Percentiles rank a stretch among this genome's conserved stretches.
Evolutionary conservation across 2,888 invertebrate species (phyloP).

Genomic region (Nomada fucata): DNA sequence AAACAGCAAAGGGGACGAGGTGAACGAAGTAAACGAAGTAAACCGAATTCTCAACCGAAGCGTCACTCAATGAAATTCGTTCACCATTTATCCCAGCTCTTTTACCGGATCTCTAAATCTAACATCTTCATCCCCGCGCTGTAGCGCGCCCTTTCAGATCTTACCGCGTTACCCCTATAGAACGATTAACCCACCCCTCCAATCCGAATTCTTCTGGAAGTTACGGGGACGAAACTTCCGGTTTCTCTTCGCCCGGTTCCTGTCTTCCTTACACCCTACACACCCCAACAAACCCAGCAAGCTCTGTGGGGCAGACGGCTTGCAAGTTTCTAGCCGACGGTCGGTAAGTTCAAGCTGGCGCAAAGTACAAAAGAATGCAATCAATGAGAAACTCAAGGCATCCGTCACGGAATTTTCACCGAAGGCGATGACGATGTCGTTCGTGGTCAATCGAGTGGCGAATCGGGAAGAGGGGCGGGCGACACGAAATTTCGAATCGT

Average conservation of each 20-base stretch:
- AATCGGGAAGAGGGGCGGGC: background rate
- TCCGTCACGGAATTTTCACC: conserved; percentile 11
- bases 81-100: conserved; percentile 55
- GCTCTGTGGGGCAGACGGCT: background rate
- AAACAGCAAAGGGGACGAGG: background rate
- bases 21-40: background rate
- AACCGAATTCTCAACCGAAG: conserved; percentile 35
- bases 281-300: background rate
- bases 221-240: conserved; percentile 25
- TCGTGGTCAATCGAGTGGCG: background rate
- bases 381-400: conserved; percentile 25
- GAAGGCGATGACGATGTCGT: background rate
- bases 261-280: background rate
- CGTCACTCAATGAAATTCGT: conserved; percentile 61
- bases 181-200: conserved; percentile 1
- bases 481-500: background rate
- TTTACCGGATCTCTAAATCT: conserved; percentile 60
- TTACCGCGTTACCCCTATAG: conserved; percentile 1
- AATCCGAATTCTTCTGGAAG: conserved; percentile 14
- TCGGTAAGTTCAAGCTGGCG: conserved; percentile 62
- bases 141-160: background rate
- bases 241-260: background rate
- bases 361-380: conserved; percentile 65
- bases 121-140: conserved; percentile 37
- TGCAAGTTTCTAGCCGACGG: conserved; percentile 33